Percentiles rank a stretch among this genome's conserved stretches.
Evolutionary conservation across 2,113 vertebrate species (phyloP).

Genomic region (Pteruthius melanotis): DNA sequence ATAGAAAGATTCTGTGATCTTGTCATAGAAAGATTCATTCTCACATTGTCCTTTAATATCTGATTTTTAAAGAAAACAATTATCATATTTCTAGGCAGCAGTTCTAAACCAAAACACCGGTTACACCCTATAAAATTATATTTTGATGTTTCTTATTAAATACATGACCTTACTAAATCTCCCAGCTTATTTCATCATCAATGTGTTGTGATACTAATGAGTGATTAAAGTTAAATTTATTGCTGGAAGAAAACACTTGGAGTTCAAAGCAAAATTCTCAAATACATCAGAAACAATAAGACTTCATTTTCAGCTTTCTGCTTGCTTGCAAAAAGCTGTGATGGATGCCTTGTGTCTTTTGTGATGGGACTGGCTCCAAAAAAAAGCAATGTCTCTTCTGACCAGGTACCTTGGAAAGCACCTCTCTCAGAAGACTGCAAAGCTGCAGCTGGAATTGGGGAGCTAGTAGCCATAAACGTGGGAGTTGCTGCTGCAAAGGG

Average conservation of each 20-base stretch:
- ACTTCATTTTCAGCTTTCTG: neutral
- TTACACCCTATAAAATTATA: neutral
- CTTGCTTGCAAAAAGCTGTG: neutral
- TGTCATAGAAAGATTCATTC: neutral
- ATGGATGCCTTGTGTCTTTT: neutral
- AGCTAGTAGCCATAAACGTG: neutral
- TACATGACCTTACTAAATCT: neutral
- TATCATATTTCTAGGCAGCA: neutral
- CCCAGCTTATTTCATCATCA: neutral
- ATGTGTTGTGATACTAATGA: neutral
- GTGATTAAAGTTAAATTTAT: neutral
- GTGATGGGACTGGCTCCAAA: neutral
- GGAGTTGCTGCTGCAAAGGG: neutral
- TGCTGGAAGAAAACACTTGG: neutral
- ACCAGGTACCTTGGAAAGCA: neutral
- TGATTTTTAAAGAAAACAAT: neutral
- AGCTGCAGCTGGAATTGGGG: neutral
- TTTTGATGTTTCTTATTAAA: neutral
- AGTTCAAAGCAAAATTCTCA: neutral
- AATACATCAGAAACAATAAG: neutral
- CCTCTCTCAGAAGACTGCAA: neutral
- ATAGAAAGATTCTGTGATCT: neutral
- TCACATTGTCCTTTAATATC: neutral
- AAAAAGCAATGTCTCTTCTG: neutral
- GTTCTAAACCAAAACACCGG: neutral